Base-by-base conservation (phyloP, 2,888 invertebrate genomes). In the Embidobia sp. region DNA sequence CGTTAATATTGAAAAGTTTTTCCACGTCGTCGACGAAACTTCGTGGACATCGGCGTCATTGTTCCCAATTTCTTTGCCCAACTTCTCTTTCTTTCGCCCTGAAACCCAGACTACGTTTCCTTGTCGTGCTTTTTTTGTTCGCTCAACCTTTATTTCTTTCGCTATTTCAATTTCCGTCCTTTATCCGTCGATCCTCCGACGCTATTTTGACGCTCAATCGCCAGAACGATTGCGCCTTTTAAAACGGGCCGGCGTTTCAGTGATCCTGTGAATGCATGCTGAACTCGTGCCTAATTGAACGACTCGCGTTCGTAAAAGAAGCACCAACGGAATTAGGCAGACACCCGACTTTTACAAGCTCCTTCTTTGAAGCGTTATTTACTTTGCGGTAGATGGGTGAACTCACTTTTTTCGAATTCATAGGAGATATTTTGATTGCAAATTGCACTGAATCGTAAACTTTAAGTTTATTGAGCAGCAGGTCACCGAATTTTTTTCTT, bases 81-180 rank as follows among this genome's bases (percentile, higher is more conserved):
- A n/a, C 51, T 8, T 26, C 51, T 13, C 22, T 15, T 37, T 46
- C 33, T 40, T 31, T 49, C n/a, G n/a, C 27, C 44, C 29, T 0
- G 29, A 27, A 63, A 49, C 18, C 46, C 13, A 49, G 48, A 40
- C 69, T 53, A 26, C 48, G 42, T 42, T 53, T 42, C 46, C 51
- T 44, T 33, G 48, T 26, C 27, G 19, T 48, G 8, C 40, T 26
- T 22, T 57, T 63, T 72, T 33, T 37, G 19, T 37, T 66, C 22
- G 5, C 37, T 51, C 19, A 8, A 10, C 44, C 44, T 74, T 66
- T 48, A 53, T 74, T 70, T 51, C 64, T 78, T 69, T 49, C 44
- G 61, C 69, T 59, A 48, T 78, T 78, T 74, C 78, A 74, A 78
- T 78, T 78, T 78, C 57, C 63, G 57, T 49, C 49, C 29, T 61